A percentile compares a stretch with the other conserved stretches of the same genome.
Conservation (phyloP, 53 echinoderm and acorn worm genomes). For the Echinarachnius parma region DNA sequence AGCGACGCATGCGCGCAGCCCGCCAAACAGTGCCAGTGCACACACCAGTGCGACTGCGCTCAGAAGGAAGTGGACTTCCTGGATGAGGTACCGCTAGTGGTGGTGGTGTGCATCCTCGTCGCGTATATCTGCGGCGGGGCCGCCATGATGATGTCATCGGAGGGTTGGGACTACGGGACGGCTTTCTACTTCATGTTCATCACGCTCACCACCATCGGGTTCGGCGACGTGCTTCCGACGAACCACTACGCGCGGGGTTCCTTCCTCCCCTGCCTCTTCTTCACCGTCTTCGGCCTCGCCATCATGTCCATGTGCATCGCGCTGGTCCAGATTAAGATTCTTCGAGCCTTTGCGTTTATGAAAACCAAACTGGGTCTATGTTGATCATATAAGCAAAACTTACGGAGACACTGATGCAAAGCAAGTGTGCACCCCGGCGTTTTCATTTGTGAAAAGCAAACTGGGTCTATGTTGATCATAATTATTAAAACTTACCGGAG, state of each 20-base stretch:
- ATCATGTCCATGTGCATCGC: constrained; percentile 88
- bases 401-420: no score
- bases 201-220: constrained; percentile 84
- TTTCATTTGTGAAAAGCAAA: no score
- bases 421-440: no score
- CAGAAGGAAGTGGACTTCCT: constrained; percentile 21
- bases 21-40: neutral
- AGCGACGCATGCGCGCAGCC: neutral
- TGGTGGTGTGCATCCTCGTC: constrained; percentile 59
- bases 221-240: constrained; percentile 65
- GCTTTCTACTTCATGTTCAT: constrained; percentile 79
- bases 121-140: constrained; percentile 65
- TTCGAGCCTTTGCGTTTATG: constrained; percentile 21
- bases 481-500: no score
- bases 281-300: constrained; percentile 70
- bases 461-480: no score
- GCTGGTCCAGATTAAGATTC: constrained; percentile 64
- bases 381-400: no score
- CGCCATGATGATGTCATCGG: constrained; percentile 47
- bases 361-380: constrained; percentile 16
- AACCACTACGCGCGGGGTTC: constrained; percentile 51
- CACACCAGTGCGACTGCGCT: constrained; percentile 21
- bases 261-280: constrained; percentile 65
- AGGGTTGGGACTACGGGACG: constrained; percentile 60
- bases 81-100: constrained; percentile 67